A percentile compares a stretch with the other conserved stretches of the same genome.
These are phyloP conservation scores for Euwallacea fornicatus DNA, from an alignment of 1,140 invertebrate species.

Conservation along the genomic window DNA sequence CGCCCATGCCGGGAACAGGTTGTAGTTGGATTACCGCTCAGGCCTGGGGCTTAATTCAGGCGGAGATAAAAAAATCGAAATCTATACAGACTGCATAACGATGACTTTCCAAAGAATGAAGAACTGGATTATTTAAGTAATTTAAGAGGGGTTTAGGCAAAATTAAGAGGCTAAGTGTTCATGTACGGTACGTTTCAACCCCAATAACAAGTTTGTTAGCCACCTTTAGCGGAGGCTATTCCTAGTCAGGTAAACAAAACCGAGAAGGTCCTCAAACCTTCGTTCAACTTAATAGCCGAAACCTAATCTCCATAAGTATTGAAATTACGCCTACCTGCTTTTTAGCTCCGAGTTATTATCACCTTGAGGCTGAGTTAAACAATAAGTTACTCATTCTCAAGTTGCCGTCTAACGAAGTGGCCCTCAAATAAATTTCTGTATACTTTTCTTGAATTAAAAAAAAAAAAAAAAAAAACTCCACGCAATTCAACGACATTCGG, in stretches of 20 bases:
- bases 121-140: too few species aligned
- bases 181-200: too few species aligned
- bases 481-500: too few species aligned
- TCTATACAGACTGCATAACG: slow-evolving; percentile 27
- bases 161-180: too few species aligned
- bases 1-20: slow-evolving; percentile 29
- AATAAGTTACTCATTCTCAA: slow-evolving; percentile 2
- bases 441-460: too few species aligned
- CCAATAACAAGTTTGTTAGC: too few species aligned
- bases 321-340: slow-evolving; percentile 22
- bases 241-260: slow-evolving; percentile 8
- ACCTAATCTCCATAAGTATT: slow-evolving; percentile 25
- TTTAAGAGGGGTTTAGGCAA: too few species aligned
- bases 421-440: slow-evolving; percentile 1
- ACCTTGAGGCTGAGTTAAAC: slow-evolving; percentile 7
- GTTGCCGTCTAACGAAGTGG: background rate
- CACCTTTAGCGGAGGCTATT: too few species aligned
- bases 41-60: slow-evolving; percentile 20
- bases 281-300: slow-evolving; percentile 12
- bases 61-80: slow-evolving; percentile 29
- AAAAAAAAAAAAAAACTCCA: too few species aligned
- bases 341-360: slow-evolving; percentile 14
- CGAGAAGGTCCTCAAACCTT: slow-evolving; percentile 5
- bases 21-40: slow-evolving; percentile 29
- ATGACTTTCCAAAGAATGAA: slow-evolving; percentile 8